Base-by-base conservation (phyloP, 2,888 invertebrate species). In the Chouioia cunea region DNA sequence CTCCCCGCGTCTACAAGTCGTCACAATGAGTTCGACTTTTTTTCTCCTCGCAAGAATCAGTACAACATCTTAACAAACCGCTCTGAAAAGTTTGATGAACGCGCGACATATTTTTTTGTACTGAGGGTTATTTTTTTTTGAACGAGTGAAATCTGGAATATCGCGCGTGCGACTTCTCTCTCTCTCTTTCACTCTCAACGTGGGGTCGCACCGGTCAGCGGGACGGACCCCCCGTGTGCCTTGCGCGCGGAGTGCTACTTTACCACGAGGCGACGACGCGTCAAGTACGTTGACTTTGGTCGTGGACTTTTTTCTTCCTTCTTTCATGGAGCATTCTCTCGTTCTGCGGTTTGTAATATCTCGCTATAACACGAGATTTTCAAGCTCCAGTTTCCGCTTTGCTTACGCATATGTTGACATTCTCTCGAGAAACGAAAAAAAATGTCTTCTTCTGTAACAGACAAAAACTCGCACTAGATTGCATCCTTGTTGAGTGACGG, bases 221-320 rank as follows among this genome's bases (percentile, higher is more conserved):
- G 82, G 73, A 76, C 71, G 77, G 75, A 75, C 76, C 76, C 79
- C 79, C 80, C 81, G 46, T 78, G 77, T 76, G 76, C 76, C 62
- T 18, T 4, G 48, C 27, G 36, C 75, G 77, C 76, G 76, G 78
- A 76, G 69, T 76, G 71, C 73, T 71, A 76, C 74, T 77, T 77
- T 76, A 43, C 20, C 54, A 59, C 77, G 73, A 71, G 75, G 36
- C 36, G 36, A 74, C 73, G 71, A 68, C 68, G 60, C 53, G 75
- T 74, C 76, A 74, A 76, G 75, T 74, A 74, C 67, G 71, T 75
- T 72, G 74, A 64, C 64, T 70, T 70, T 47, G 8, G 53, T 23
- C 76, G 76, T 76, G 76, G 78, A 78, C 78, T 78, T 56, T 14
- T 79, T 81, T 78, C 78, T 75, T 72, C 69, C 69, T 73, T 6